phyloP scores from a whole-genome alignment of 2,888 invertebrate genomes.

The Philereme vetulata region DNA sequence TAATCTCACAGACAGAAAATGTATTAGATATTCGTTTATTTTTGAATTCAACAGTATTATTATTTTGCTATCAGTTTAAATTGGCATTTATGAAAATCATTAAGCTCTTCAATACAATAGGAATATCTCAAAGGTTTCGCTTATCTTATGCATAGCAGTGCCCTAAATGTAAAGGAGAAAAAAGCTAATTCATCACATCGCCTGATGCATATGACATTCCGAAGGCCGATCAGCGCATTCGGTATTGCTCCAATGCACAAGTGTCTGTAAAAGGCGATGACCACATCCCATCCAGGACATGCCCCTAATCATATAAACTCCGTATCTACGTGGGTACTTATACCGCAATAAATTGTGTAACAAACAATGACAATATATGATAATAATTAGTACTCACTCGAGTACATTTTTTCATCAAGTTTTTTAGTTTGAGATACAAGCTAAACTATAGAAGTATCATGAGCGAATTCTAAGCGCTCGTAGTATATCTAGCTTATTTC shows the following conservation, averaged over 20 bases:
- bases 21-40: too few relatives aligned
- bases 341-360: constrained; percentile 9
- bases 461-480: too few relatives aligned
- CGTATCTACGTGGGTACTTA: constrained; percentile 7
- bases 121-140: constrained; percentile 25
- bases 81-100: constrained; percentile 16
- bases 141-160: constrained; percentile 32
- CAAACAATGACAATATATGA: not conserved
- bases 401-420: too few relatives aligned
- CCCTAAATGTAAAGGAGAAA: constrained; percentile 30
- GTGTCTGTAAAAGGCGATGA: constrained; percentile 34
- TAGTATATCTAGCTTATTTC: too few relatives aligned
- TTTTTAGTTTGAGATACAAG: too few relatives aligned
- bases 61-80: constrained; percentile 6
- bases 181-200: constrained; percentile 34
- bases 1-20: too few relatives aligned
- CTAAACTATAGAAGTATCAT: too few relatives aligned
- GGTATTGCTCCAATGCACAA: constrained; percentile 34
- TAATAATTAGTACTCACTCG: not conserved
- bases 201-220: constrained; percentile 35
- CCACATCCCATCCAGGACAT: constrained; percentile 35
- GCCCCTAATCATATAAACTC: constrained; percentile 28
- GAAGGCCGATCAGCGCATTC: constrained; percentile 35
- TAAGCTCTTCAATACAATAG: constrained; percentile 19
- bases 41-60: constrained; percentile 9